Percentiles rank a stretch among this genome's conserved stretches.
phyloP scores from a whole-genome alignment of 2,113 vertebrate species.

The Motacilla alba region DNA sequence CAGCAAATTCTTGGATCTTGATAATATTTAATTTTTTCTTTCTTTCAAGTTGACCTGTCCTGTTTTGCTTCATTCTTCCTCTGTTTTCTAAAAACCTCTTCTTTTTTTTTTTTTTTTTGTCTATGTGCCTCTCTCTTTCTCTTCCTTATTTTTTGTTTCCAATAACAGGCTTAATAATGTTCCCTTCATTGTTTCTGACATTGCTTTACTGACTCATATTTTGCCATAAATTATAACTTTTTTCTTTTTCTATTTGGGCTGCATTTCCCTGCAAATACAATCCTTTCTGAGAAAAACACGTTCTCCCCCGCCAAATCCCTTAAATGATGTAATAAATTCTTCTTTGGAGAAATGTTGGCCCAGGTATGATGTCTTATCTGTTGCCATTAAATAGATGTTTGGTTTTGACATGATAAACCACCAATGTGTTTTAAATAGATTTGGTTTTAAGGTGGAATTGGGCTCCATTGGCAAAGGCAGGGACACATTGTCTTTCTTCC shows the following conservation, averaged over 20 bases:
- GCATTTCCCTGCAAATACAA: background rate
- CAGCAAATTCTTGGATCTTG: background rate
- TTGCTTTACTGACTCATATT: slow-evolving; percentile 17
- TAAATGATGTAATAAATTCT: slow-evolving; percentile 30
- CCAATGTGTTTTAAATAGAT: background rate
- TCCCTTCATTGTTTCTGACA: slow-evolving; percentile 4
- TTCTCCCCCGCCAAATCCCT: background rate
- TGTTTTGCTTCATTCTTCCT: background rate
- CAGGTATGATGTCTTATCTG: background rate
- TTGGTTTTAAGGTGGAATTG: slow-evolving; percentile 1
- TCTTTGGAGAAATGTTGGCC: background rate
- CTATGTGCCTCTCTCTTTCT: background rate
- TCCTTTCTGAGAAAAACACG: background rate
- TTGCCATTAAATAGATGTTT: slow-evolving; percentile 4
- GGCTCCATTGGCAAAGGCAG: background rate
- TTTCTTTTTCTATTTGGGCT: background rate
- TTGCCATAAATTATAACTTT: slow-evolving; percentile 7
- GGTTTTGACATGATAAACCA: background rate
- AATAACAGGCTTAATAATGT: background rate
- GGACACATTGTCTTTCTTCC: background rate
- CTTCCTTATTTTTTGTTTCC: background rate
- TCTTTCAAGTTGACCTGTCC: background rate
- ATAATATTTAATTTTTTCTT: background rate
- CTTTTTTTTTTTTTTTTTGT: background rate
- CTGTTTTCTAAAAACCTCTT: background rate